Conservation (phyloP, 2,888 invertebrate genomes). For the Strigamia maritima region DNA sequence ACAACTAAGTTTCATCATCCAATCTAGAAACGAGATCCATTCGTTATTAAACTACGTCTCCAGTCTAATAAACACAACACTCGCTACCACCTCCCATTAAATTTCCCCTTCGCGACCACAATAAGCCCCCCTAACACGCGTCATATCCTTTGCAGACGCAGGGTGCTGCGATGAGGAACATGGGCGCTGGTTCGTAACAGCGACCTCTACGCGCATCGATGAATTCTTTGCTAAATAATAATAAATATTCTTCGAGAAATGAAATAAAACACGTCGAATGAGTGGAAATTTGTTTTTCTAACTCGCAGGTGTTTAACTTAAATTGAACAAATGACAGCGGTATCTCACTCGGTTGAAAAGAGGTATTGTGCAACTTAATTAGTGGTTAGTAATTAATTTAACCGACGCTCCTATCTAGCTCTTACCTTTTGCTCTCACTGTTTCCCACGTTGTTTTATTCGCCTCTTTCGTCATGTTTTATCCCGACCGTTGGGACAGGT, state of each 20-base stretch:
- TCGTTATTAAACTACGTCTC: background rate
- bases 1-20: background rate
- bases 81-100: background rate
- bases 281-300: background rate
- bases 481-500: background rate
- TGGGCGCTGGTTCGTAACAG: background rate
- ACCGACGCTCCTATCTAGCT: background rate
- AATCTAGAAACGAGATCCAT: background rate
- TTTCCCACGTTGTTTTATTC: background rate
- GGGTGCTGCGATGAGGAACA: background rate
- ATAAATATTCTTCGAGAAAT: background rate
- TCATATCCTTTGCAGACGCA: slow-evolving; percentile 2
- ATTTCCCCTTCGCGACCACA: background rate
- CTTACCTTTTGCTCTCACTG: background rate
- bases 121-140: slow-evolving; percentile 4
- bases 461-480: background rate
- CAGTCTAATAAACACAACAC: background rate
- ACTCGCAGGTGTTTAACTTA: background rate
- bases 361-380: background rate
- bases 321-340: background rate
- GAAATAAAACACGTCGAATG: background rate
- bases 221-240: background rate
- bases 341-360: background rate
- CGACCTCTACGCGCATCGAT: slow-evolving; percentile 11
- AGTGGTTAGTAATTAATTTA: slow-evolving; percentile 2